Evolutionary conservation across 2,888 invertebrate genomes (phyloP).

Genomic region (Chorisops tibialis): DNA sequence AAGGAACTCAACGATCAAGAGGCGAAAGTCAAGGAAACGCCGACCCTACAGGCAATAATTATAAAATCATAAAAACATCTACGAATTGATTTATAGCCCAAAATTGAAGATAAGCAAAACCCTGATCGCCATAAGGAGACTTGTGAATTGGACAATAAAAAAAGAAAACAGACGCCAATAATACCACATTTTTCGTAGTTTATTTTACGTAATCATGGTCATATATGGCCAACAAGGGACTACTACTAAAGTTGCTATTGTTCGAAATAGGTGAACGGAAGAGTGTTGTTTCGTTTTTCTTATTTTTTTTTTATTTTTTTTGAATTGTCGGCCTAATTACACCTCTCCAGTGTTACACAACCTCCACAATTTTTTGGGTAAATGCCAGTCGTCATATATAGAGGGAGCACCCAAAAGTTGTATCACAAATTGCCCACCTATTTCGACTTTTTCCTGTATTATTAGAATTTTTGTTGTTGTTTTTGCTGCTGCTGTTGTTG

Average conservation of each 20-base stretch:
- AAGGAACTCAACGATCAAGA: too few species aligned
- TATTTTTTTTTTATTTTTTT: too few species aligned
- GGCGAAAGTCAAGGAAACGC: background rate
- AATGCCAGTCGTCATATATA: too few species aligned
- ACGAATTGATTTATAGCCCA: slow-evolving; percentile 48
- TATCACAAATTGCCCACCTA: too few species aligned
- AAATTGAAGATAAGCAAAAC: slow-evolving; percentile 40
- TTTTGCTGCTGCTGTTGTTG: too few species aligned
- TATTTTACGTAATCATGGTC: background rate
- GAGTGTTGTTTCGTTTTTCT: too few species aligned
- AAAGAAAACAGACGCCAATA: background rate
- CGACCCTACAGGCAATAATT: slow-evolving; percentile 35
- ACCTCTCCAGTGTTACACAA: too few species aligned
- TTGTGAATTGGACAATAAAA: slow-evolving; percentile 1
- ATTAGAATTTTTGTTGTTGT: too few species aligned
- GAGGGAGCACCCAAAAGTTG: too few species aligned
- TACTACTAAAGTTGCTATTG: background rate
- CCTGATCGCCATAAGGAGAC: background rate
- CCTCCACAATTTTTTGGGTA: too few species aligned
- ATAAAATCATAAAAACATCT: slow-evolving; percentile 34
- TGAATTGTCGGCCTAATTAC: too few species aligned
- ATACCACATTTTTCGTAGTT: background rate
- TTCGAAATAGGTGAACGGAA: slow-evolving; percentile 6
- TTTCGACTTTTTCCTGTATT: too few species aligned
- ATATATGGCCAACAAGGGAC: background rate